Evolutionary conservation across 2,797 vertebrate genomes (phyloP).

Genomic region (Xiphophorus birchmanni): DNA sequence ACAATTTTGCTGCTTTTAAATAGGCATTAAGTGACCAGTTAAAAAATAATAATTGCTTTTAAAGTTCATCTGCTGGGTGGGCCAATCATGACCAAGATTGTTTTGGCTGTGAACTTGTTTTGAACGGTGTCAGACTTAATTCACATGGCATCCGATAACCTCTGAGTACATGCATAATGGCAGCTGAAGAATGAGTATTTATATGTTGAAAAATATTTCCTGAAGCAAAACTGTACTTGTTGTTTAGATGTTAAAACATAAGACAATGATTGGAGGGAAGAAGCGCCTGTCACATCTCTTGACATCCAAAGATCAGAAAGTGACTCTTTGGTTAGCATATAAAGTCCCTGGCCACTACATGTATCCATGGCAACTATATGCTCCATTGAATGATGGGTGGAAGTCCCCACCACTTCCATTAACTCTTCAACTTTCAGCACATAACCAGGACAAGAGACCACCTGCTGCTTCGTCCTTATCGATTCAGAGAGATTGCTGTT

Average conservation of each 20-base stretch:
- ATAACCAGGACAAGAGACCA: background rate
- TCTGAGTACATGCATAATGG: background rate
- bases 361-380: background rate
- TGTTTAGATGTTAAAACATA: background rate
- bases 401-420: background rate
- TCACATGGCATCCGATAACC: background rate
- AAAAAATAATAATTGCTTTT: slow-evolving; percentile 11
- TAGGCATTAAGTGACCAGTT: slow-evolving; percentile 17
- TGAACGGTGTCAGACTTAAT: background rate
- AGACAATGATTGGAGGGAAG: background rate
- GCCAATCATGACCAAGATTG: background rate
- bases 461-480: background rate
- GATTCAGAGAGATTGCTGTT: background rate
- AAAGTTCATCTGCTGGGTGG: slow-evolving; percentile 5
- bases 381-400: background rate
- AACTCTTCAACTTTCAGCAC: background rate
- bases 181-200: background rate
- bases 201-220: background rate
- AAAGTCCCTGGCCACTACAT: background rate
- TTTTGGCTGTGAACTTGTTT: background rate
- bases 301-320: background rate
- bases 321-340: background rate
- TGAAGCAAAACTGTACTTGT: background rate
- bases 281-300: slow-evolving; percentile 1
- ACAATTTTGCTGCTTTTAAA: slow-evolving; percentile 5